Conservation (phyloP, 2,113 vertebrate species). For the Mus pahari region DNA sequence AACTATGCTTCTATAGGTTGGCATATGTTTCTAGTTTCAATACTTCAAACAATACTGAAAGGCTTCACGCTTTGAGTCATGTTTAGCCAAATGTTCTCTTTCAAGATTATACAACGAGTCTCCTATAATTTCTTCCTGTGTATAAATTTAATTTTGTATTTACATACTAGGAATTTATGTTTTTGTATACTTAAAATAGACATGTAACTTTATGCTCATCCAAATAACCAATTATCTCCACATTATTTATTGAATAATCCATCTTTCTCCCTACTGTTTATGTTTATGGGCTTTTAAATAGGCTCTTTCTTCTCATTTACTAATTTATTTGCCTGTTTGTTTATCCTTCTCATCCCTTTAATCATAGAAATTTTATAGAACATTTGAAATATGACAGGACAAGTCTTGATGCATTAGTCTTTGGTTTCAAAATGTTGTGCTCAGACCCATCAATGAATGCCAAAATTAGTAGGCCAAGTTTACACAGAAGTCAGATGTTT, state of each 20-base stretch:
- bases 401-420: background rate
- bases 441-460: background rate
- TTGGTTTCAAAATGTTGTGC: slow-evolving; percentile 32
- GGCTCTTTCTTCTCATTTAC: slow-evolving; percentile 13
- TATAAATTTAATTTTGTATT: slow-evolving; percentile 34
- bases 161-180: slow-evolving; percentile 28
- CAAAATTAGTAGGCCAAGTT: slow-evolving; percentile 17
- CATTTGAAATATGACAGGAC: background rate
- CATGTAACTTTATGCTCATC: slow-evolving; percentile 34
- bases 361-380: background rate
- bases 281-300: slow-evolving; percentile 9
- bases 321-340: slow-evolving; percentile 46
- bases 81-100: slow-evolving; percentile 30
- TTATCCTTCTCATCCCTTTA: slow-evolving; percentile 6
- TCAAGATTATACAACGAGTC: slow-evolving; percentile 40
- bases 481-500: background rate
- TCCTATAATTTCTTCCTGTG: background rate
- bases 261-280: background rate
- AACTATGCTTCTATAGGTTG: background rate
- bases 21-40: slow-evolving; percentile 42
- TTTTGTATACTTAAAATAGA: slow-evolving; percentile 22
- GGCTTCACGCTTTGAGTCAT: slow-evolving; percentile 21
- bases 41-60: slow-evolving; percentile 15
- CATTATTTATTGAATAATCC: slow-evolving; percentile 32
- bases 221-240: background rate